Evolutionary conservation across 1,140 invertebrate genomes (phyloP), one percentile per base, ranked within the genome.

Genomic region (Drosophila nigromelanica): DNA sequence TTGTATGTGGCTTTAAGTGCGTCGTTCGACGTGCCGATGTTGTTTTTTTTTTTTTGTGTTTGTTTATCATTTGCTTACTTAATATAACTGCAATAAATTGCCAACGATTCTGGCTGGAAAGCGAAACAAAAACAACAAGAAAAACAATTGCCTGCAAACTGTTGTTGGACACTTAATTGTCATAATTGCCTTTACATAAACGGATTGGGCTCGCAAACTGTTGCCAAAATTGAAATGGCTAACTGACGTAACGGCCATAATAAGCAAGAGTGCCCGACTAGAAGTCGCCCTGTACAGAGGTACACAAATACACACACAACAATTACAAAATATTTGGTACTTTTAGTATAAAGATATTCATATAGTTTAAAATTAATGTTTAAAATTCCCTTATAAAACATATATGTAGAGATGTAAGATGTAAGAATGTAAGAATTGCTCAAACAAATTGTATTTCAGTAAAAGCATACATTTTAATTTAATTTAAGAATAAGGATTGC

Each of bases 81-180:
- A 24, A 63, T 55, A 76, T 64, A 56, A 73, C 75, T 75, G 79
- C 79, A 76, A 68, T 82, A 69, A 83, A 72, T 76, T 59, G 73
- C 39, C 68, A 67, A 67, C 55, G 47, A 33, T 64, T 66, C 47
- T 55, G 43, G 51, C 42, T 15, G 18, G 30, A 45, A 58, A 43
- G 21, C 62, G 30, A 43, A 45, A 47, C 76, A 55, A 40, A 27
- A 48, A 5, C 30, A 8, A 5, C 15, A 47, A 50, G 18, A 50
- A 51, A 33, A 14, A 10, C 2, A 35, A 52, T 58, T 43, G 24
- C 48, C 30, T 43, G 42, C 43, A 12, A 24, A 63, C 63, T 50
- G 62, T 47, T 60, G 30, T 66, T 64, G 39, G 14, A 51, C 52
- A 45, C 42, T 48, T 50, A 72, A 72, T 64, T 72, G 62, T 66